These are phyloP conservation scores for Elymnias hypermnestra DNA, from an alignment of 1,140 invertebrate genomes.

Conservation along the genomic window DNA sequence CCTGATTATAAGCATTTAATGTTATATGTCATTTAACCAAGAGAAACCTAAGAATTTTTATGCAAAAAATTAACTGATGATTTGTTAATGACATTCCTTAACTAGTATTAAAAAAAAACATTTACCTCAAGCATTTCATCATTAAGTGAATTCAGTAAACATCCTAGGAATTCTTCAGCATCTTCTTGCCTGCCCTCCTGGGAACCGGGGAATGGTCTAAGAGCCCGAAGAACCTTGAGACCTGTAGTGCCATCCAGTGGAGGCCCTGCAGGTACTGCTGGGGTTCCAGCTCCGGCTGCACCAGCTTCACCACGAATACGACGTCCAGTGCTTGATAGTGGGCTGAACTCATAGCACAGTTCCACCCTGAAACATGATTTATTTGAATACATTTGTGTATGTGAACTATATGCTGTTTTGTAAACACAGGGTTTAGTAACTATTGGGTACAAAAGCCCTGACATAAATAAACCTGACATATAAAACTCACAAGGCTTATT, in stretches of 20 bases:
- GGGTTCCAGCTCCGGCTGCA: constrained; percentile 20
- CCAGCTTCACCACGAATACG: constrained; percentile 25
- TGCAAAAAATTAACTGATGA: too few species aligned
- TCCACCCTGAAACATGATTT: constrained; percentile 63
- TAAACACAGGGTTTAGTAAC: neutral
- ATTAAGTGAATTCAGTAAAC: constrained; percentile 93
- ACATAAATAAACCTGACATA: too few species aligned
- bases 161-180: constrained; percentile 96
- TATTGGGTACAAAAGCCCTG: too few species aligned
- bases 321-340: constrained; percentile 59
- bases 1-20: too few species aligned
- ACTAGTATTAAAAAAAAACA: too few species aligned
- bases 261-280: constrained; percentile 69
- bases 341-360: constrained; percentile 82
- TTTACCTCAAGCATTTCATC: constrained; percentile 95
- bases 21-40: too few species aligned
- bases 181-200: constrained; percentile 94
- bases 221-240: constrained; percentile 88
- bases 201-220: constrained; percentile 78
- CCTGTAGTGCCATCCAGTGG: constrained; percentile 90
- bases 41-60: too few species aligned
- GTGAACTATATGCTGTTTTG: neutral
- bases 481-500: too few species aligned
- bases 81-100: too few species aligned
- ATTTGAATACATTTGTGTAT: neutral